Percentiles rank a stretch among this genome's conserved stretches.
Conservation (phyloP, 64 coral and sea anemone species). For the Platygyra sinensis region DNA sequence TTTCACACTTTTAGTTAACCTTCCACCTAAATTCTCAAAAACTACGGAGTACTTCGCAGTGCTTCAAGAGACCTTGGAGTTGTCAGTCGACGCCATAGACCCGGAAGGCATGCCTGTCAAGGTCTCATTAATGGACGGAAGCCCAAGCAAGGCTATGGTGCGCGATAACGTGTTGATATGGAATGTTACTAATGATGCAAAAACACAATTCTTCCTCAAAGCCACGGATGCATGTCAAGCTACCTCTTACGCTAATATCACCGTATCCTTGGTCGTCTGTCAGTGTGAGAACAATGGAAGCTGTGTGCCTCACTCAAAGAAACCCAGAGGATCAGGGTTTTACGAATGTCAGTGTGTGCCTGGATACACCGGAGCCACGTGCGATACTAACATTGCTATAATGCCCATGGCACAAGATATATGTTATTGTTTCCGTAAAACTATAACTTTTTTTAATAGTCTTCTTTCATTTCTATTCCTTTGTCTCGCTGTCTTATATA, state of each 20-base stretch:
- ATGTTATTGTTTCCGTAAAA: no score
- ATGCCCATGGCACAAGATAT: no score
- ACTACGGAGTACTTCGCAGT: not conserved
- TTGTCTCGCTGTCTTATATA: no score
- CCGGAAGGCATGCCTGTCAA: slow-evolving; percentile 49
- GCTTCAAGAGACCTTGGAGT: not conserved
- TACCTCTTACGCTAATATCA: not conserved
- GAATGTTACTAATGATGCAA: no score
- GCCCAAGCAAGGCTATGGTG: not conserved
- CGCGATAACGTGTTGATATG: not conserved
- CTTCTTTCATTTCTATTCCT: no score
- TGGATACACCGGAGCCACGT: not conserved
- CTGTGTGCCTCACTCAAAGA: not conserved
- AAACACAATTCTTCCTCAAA: no score
- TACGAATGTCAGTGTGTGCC: not conserved
- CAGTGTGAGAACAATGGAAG: slow-evolving; percentile 1
- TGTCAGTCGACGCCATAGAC: slow-evolving; percentile 26
- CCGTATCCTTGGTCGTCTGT: not conserved
- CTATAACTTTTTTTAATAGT: no score
- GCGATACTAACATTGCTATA: not conserved
- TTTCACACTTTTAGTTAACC: slow-evolving; percentile 19
- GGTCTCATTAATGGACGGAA: slow-evolving; percentile 4
- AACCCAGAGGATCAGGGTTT: not conserved
- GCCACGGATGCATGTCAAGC: slow-evolving; percentile 38
- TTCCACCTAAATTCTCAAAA: slow-evolving; percentile 19